Evolutionary conservation across 2,888 invertebrate genomes (phyloP), one percentile per base, ranked within the genome.

Genomic region (Tachina lurida): DNA sequence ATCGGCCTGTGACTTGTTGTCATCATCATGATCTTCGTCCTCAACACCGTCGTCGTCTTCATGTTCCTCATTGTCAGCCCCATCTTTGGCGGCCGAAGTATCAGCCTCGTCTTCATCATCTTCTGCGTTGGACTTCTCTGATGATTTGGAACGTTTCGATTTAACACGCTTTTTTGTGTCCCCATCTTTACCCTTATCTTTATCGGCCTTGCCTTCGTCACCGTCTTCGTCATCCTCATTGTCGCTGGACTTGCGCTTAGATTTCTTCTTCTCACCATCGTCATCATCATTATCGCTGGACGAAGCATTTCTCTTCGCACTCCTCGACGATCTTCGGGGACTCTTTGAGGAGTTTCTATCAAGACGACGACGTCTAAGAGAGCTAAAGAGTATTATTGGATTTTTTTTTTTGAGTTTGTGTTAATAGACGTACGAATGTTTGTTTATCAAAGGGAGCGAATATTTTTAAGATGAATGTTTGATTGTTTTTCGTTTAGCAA

Each of bases 351-450:
- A 89, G 89, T 89, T 80, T 84, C 89, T 90, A 86, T 88, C 90
- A 88, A 90, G 89, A 88, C 91, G 92, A 88, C 91, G 92, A 84
- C 91, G 92, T 75, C 92, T 91, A 89, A 93, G 91, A 87, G 92
- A 92, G 91, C 92, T 93, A 90, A 71, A 76, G 68, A 84, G 68
- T 65, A 77, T 86, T 86, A 78, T 83, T 77, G 80, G 80, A 80
- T 84, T 86, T 83, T 86, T 58, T 84, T 86, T 83, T 86, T 58
- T 82, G 78, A 68, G 22, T 67, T 58, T 74, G 52, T 65, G 77
- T 85, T 81, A 71, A 63, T 71, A 79, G 68, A 74, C 84, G 84
- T 67, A 75, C 70, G 58, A 54, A 85, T 87, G 87, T 84, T 84
- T 86, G 86, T 83, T 83, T 87, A 86, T 84, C 86, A 87, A 84